Base-by-base conservation (phyloP, 1,140 invertebrate genomes). In the Nasonia longicornis region DNA sequence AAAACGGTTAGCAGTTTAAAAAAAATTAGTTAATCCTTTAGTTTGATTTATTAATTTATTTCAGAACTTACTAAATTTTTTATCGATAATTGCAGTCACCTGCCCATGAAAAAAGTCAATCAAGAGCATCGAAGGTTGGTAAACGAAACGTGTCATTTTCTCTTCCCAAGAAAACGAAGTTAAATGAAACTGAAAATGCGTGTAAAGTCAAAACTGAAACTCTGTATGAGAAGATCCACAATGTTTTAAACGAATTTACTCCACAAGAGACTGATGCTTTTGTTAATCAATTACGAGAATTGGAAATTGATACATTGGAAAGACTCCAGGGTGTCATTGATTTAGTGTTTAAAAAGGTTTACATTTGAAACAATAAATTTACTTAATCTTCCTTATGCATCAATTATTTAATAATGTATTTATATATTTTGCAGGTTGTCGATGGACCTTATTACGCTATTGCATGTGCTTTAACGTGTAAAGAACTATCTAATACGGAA, bases 371-470 rank as follows among this genome's bases (percentile, higher is more conserved):
- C 38, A 77, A 75, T 79, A 12, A 73, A 45, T 29, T 6, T 11
- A 20, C 20, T 26, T 20, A 70, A 29, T 22, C 38, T 70, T 79
- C 35, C 0, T 69, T 70, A 66, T 42, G 6, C 10, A 42, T 6
- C 7, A 63, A 63, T 63, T 20, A n/a, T n/a, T 63, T 7, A 63
- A 38, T 75, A 42, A 22, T 67, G 2, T 67, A 26, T 73, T 79
- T 67, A 67, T 42, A 35, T 58, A 42, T 73, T 84, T 87, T 85
- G 12, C 79, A 94, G 92, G 97, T 97, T 48, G 95, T 98, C 45
- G 95, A 97, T 91, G 97, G 99, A 89, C 97, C 97, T 2, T 96
- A 94, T 87, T 99, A 98, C 87, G 96, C 96, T 7, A 94, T 95
- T 45, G 95, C 95, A 0, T 99, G 98, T 92, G 97, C 97, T 1